phyloP scores from a whole-genome alignment of 2,797 vertebrate species.

The Sebastes elongatus region DNA sequence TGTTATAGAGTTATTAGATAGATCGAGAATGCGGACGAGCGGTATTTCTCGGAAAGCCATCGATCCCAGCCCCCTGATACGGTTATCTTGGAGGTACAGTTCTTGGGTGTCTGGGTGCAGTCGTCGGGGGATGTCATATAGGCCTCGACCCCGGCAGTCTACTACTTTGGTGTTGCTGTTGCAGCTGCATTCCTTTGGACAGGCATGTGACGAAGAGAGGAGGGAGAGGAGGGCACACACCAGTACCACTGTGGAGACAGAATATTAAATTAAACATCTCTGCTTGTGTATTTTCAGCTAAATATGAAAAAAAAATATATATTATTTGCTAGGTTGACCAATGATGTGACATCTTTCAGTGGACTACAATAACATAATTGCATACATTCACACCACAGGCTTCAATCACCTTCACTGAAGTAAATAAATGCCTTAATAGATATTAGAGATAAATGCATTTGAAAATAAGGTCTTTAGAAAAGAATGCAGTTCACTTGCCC shows the following conservation, averaged over 20 bases:
- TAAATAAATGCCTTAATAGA: background rate
- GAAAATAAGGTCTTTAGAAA: background rate
- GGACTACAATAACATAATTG: background rate
- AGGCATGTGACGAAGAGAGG: conserved; percentile 73
- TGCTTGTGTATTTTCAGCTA: background rate
- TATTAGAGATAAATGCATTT: background rate
- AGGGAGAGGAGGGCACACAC: conserved; percentile 74
- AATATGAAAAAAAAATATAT: background rate
- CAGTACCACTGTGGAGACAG: conserved; percentile 78
- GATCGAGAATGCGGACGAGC: conserved; percentile 86
- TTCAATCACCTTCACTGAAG: background rate
- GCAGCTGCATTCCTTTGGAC: conserved; percentile 91
- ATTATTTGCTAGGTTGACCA: background rate
- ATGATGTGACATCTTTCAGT: background rate
- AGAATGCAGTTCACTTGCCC: background rate
- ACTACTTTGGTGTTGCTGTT: conserved; percentile 85
- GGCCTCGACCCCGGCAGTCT: conserved; percentile 89
- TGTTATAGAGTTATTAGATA: conserved; percentile 94
- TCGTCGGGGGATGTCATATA: conserved; percentile 87
- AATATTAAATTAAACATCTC: conserved; percentile 1
- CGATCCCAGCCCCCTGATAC: conserved; percentile 87
- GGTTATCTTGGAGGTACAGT: conserved; percentile 92
- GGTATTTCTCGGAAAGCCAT: conserved; percentile 88
- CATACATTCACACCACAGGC: background rate
- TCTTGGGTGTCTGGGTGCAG: conserved; percentile 89